A percentile compares a stretch with the other conserved stretches of the same genome.
phyloP scores from a whole-genome alignment of 2,888 invertebrate species.

The Cheilosia pagana region DNA sequence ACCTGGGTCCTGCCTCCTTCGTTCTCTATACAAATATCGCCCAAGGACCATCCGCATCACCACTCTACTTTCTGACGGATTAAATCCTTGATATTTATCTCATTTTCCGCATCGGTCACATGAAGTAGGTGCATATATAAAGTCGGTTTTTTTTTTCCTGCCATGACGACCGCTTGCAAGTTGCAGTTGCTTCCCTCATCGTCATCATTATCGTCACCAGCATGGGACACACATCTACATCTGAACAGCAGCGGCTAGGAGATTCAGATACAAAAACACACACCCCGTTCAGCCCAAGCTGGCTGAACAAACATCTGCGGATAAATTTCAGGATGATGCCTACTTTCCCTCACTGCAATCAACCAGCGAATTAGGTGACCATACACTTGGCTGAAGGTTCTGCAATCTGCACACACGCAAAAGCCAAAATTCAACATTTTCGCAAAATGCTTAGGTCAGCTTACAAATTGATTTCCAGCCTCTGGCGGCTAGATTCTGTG shows the following conservation, averaged over 20 bases:
- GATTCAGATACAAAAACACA: constrained; percentile 43
- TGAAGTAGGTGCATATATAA: constrained; percentile 33
- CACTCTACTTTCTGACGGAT: constrained; percentile 59
- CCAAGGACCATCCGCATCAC: constrained; percentile 68
- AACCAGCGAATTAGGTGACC: constrained; percentile 71
- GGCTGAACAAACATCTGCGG: constrained; percentile 72
- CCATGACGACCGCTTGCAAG: constrained; percentile 45
- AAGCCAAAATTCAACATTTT: constrained; percentile 68
- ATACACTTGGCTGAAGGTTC: constrained; percentile 64
- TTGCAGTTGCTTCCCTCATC: constrained; percentile 44
- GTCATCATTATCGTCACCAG: constrained; percentile 47
- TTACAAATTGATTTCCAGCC: constrained; percentile 75
- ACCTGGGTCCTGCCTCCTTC: neutral
- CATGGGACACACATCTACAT: constrained; percentile 61
- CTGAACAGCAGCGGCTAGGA: constrained; percentile 54
- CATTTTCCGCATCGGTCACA: constrained; percentile 72
- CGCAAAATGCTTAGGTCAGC: constrained; percentile 74
- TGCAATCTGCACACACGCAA: constrained; percentile 15
- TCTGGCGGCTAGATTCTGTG: constrained; percentile 59
- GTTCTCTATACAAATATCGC: constrained; percentile 50
- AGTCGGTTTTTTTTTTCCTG: constrained; percentile 13
- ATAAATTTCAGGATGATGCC: constrained; percentile 53
- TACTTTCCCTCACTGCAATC: constrained; percentile 54
- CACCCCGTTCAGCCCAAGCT: constrained; percentile 22
- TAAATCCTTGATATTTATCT: constrained; percentile 75